Evolutionary conservation across 2,113 vertebrate genomes (phyloP).

Genomic region (Okapia johnstoni): DNA sequence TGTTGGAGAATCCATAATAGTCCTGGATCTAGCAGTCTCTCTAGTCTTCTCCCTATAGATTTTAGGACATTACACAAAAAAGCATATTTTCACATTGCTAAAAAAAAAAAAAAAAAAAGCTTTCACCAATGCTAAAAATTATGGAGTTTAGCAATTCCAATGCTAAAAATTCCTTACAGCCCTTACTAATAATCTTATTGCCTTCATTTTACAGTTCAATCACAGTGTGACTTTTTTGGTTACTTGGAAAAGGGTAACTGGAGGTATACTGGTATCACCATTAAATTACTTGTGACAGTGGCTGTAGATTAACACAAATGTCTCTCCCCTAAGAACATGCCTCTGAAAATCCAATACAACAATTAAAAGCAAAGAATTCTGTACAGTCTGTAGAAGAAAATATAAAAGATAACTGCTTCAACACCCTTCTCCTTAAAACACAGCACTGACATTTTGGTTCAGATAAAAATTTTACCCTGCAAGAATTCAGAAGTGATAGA

Average conservation of each 20-base stretch:
- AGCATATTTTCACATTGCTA: background rate
- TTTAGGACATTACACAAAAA: background rate
- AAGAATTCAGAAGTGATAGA: background rate
- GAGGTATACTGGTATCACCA: background rate
- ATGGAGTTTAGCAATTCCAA: too few species aligned
- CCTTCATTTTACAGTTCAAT: background rate
- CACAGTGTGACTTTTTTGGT: background rate
- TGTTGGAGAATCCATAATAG: background rate
- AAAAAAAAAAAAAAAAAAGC: background rate
- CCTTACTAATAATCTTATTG: background rate
- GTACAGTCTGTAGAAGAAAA: background rate
- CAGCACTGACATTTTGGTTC: background rate
- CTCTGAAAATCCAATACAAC: background rate
- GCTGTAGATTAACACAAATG: background rate
- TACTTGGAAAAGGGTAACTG: background rate
- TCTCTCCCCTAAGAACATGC: background rate
- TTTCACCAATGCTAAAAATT: background rate
- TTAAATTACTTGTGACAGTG: slow-evolving; percentile 12
- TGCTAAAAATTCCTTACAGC: background rate
- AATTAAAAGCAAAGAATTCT: background rate
- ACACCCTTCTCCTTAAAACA: background rate
- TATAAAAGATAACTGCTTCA: background rate
- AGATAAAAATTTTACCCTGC: background rate
- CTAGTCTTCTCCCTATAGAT: background rate
- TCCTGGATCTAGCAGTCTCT: background rate